Base-by-base conservation (phyloP, 2,888 invertebrate genomes). In the Physocephala rufipes region DNA sequence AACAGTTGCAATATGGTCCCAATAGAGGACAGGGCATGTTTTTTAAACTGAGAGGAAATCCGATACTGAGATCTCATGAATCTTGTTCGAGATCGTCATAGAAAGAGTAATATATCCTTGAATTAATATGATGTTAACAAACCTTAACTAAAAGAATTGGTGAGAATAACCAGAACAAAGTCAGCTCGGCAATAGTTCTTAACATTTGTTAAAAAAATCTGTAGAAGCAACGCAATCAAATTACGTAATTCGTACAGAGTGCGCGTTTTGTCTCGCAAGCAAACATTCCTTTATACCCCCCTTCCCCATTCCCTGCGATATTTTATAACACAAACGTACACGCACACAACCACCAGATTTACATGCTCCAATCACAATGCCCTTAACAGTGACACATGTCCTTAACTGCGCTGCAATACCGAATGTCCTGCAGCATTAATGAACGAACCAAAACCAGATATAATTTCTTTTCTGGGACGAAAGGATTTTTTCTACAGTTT, bases 201-300 rank as follows among this genome's bases (percentile, higher is more conserved):
- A 21, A 2, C 19, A 49, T 45, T 51, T 65, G n/a, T 49, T 16
- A 19, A 13, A 19, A n/a, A 21, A 58, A 28, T 16, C 12, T 28
- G n/a, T 51, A 77, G 76, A 80, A 79, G 79, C 80, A 78, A 79
- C 76, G 78, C 80, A 78, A 79, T 82, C 81, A 82, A 82, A 82
- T 82, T 82, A 82, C 82, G 82, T 82, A 82, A 82, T 82, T 82
- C 82, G 82, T 82, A 81, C 82, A 82, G 82, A 79, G 81, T 36
- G 9, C 36, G 36, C 80, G 82, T 66, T 71, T 51, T 49, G 66
- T 55, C 64, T 45, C 30, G 5, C 19, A 51, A 66, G 51, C 43
- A 21, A 47, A 16, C 13, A 13, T 30, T n/a, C n/a, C 21, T 13
- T n/a, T n/a, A n/a, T n/a, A n/a, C n/a, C 68, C 61, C 36, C 58